These are phyloP conservation scores for Mystacides longicornis DNA, from an alignment of 2,888 invertebrate genomes.

Conservation along the genomic window DNA sequence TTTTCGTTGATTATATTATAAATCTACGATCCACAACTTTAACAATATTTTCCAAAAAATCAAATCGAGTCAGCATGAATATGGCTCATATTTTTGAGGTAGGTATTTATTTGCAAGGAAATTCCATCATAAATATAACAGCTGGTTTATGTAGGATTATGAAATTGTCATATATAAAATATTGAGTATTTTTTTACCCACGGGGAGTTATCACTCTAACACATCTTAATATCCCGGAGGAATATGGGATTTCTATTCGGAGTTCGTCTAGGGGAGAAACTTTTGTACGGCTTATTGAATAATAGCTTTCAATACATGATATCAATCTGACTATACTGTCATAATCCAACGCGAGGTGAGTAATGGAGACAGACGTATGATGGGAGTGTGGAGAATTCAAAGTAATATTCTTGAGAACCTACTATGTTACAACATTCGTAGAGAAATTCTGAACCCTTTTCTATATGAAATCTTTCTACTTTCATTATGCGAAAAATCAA, in stretches of 20 bases:
- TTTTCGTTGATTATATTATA: no score
- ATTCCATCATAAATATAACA: neutral
- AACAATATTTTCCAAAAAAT: no score
- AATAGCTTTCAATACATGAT: slow-evolving; percentile 8
- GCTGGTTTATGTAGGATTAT: slow-evolving; percentile 5
- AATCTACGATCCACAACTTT: no score
- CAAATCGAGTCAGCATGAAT: no score
- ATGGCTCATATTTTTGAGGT: no score
- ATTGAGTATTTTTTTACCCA: slow-evolving; percentile 3
- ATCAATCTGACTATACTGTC: neutral
- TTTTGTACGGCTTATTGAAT: slow-evolving; percentile 19
- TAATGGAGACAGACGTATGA: neutral
- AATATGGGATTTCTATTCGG: neutral
- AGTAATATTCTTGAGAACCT: no score
- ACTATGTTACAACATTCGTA: no score
- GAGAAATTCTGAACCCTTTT: no score
- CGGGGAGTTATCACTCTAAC: slow-evolving; percentile 15
- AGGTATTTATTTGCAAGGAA: neutral
- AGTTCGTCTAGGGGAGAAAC: slow-evolving; percentile 11
- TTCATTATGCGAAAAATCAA: no score
- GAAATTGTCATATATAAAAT: slow-evolving; percentile 3
- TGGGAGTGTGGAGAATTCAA: no score
- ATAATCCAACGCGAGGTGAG: neutral
- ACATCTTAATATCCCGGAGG: slow-evolving; percentile 18
- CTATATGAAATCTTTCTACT: no score